Evolutionary conservation across 2,888 invertebrate genomes (phyloP).

Genomic region (Mythimna albipuncta): DNA sequence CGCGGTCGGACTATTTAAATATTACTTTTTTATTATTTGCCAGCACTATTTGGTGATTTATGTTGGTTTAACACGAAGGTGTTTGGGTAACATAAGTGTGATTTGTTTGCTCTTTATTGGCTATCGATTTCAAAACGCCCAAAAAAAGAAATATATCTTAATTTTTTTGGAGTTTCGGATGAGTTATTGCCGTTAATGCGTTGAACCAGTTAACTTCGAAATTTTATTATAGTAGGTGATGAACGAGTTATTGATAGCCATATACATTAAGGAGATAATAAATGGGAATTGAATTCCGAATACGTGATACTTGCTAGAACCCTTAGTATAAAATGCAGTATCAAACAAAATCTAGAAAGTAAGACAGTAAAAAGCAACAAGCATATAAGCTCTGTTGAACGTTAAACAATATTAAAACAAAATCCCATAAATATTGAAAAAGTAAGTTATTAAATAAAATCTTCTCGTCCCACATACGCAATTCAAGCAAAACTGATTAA

Average conservation of each 20-base stretch:
- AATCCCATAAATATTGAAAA: not conserved
- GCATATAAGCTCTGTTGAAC: not conserved
- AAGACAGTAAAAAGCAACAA: not conserved
- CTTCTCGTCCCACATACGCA: conserved; percentile 3
- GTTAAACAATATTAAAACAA: not conserved
- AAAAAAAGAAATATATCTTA: conserved; percentile 66
- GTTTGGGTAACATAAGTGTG: conserved; percentile 84
- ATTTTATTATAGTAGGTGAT: conserved; percentile 14
- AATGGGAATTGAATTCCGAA: not conserved
- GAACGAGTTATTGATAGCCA: conserved; percentile 19
- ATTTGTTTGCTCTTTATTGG: conserved; percentile 85
- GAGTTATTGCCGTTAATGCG: conserved; percentile 47
- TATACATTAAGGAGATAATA: not conserved
- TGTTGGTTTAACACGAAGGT: conserved; percentile 87
- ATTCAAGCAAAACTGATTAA: conserved; percentile 25
- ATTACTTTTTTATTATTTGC: conserved; percentile 88
- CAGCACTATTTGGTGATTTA: conserved; percentile 84
- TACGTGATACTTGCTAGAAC: too few relatives aligned
- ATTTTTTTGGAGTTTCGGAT: conserved; percentile 56
- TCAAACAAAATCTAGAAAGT: not conserved
- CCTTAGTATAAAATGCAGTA: too few relatives aligned
- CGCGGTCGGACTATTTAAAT: conserved; percentile 85
- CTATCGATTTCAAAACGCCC: conserved; percentile 78
- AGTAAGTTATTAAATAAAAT: not conserved
- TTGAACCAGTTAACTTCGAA: conserved; percentile 20